Evolutionary conservation across 2,888 invertebrate genomes (phyloP).

Genomic region (Tetropium fuscum): DNA sequence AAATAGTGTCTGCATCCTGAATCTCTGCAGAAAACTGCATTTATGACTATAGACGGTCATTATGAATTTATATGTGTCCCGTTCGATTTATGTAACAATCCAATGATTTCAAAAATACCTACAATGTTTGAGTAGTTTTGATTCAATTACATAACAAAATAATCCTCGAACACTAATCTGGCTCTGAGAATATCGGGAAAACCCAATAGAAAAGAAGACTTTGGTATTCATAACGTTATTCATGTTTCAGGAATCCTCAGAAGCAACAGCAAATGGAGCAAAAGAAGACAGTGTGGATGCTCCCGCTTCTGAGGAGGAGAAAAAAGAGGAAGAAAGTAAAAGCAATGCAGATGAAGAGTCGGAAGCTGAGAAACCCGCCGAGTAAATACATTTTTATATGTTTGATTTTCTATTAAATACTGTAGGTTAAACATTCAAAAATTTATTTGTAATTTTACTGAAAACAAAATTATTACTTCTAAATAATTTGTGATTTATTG

Average conservation of each 20-base stretch:
- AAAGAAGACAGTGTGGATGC: conserved; percentile 61
- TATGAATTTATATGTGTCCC: too few relatives aligned
- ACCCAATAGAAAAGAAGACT: too few relatives aligned
- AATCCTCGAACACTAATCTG: too few relatives aligned
- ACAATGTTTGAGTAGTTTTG: too few relatives aligned
- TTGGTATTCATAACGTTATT: not conserved
- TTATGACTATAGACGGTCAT: too few relatives aligned
- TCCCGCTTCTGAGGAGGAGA: conserved; percentile 56
- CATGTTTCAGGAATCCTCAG: conserved; percentile 44
- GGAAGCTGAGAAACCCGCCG: conserved; percentile 59
- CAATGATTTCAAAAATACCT: too few relatives aligned
- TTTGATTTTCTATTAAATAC: conserved; percentile 50
- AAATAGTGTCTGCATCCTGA: too few relatives aligned
- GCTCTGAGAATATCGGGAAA: too few relatives aligned
- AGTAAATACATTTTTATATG: conserved; percentile 55
- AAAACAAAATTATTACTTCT: conserved; percentile 39
- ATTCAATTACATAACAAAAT: too few relatives aligned
- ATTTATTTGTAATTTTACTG: conserved; percentile 44
- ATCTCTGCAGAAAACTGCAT: too few relatives aligned
- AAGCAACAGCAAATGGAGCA: conserved; percentile 62
- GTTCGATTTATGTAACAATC: too few relatives aligned
- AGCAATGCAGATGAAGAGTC: conserved; percentile 54
- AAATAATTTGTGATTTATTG: conserved; percentile 42
- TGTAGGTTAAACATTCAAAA: conserved; percentile 54
- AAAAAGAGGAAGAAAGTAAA: conserved; percentile 55